These are phyloP conservation scores for Priocnemis perturbator DNA, from an alignment of 2,888 invertebrate species.

Conservation along the genomic window DNA sequence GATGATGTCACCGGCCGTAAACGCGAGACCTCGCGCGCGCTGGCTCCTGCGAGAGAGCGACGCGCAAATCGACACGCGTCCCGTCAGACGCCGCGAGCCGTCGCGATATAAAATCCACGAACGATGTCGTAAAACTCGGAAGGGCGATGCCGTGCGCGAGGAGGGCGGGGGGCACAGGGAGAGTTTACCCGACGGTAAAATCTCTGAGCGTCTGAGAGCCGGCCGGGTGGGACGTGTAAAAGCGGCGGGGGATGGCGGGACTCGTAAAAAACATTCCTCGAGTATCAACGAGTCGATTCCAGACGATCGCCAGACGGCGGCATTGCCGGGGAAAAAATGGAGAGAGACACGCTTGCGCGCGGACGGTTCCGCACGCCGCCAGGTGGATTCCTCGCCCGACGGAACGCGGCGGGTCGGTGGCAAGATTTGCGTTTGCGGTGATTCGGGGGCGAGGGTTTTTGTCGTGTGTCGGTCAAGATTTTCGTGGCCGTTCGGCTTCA, in stretches of 20 bases:
- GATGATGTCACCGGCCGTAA: too few species aligned
- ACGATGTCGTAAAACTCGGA: constrained; percentile 54
- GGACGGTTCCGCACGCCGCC: too few species aligned
- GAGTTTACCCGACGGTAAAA: constrained; percentile 43
- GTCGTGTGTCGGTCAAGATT: too few species aligned
- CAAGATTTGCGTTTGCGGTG: too few species aligned
- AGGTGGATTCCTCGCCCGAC: background rate
- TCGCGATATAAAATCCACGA: constrained; percentile 52
- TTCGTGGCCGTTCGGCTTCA: too few species aligned
- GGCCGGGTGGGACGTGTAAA: constrained; percentile 29
- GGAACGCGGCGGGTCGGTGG: too few species aligned
- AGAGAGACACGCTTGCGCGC: constrained; percentile 11
- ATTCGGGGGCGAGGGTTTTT: too few species aligned
- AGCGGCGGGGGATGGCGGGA: constrained; percentile 18
- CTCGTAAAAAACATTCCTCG: constrained; percentile 51
- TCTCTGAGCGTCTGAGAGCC: constrained; percentile 46
- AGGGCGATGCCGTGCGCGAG: too few species aligned
- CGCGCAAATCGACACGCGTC: constrained; percentile 46
- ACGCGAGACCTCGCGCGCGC: background rate
- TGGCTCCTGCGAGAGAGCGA: constrained; percentile 35
- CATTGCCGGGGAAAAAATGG: constrained; percentile 23
- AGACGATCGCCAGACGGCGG: constrained; percentile 55
- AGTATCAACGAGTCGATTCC: constrained; percentile 32
- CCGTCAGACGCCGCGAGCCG: constrained; percentile 39
- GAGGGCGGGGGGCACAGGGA: constrained; percentile 7